Percentiles rank a stretch among this genome's conserved stretches.
Conservation (phyloP, 2,797 vertebrate species). For the Crocidura indochinensis region DNA sequence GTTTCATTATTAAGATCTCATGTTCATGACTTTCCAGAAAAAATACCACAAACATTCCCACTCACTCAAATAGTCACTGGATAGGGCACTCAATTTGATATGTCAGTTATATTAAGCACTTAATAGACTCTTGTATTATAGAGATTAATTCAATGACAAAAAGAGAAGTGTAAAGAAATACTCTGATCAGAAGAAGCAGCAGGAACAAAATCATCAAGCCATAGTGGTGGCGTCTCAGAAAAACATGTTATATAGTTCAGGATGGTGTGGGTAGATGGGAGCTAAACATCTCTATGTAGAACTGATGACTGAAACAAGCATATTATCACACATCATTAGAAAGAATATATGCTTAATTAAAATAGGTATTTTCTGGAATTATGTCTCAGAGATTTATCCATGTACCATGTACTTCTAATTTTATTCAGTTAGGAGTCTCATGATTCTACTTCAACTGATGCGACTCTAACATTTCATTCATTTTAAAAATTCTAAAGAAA, state of each 20-base stretch:
- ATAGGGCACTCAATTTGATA: neutral
- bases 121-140: neutral
- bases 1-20: constrained; percentile 9
- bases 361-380: neutral
- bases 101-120: neutral
- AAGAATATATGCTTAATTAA: constrained; percentile 20
- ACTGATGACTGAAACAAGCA: neutral
- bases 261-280: neutral
- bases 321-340: neutral
- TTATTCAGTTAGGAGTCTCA: neutral
- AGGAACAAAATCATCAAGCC: neutral
- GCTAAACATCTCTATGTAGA: neutral
- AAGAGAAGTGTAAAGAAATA: neutral
- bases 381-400: neutral
- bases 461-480: constrained; percentile 16
- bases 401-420: neutral
- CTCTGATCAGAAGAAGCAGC: neutral
- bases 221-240: neutral
- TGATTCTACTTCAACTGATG: constrained; percentile 30
- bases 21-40: neutral
- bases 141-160: neutral
- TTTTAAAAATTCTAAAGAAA: neutral
- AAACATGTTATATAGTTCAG: neutral
- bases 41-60: constrained; percentile 3
- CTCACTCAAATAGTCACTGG: constrained; percentile 15